These are phyloP conservation scores for Xyliphius kryptos DNA, from an alignment of 2,113 vertebrate species.

Conservation along the genomic window DNA sequence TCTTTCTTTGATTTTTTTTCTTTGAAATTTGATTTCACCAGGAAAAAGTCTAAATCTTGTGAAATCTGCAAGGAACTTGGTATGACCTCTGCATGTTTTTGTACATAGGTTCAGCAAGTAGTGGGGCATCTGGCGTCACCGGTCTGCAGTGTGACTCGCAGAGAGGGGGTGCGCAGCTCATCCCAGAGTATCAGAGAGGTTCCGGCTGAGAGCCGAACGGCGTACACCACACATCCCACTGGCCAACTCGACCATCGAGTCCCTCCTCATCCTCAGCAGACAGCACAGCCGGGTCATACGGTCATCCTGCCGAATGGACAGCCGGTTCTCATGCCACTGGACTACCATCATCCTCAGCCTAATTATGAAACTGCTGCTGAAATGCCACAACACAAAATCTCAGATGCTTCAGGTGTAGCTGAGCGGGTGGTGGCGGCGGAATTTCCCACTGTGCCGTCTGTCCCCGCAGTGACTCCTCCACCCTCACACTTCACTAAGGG, in stretches of 20 bases:
- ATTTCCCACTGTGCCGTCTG: slow-evolving; percentile 28
- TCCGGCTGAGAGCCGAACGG: too few relatives aligned
- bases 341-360: slow-evolving; percentile 53
- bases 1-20: too few relatives aligned
- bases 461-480: too few relatives aligned
- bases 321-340: slow-evolving; percentile 67
- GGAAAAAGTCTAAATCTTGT: too few relatives aligned
- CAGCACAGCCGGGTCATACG: slow-evolving; percentile 70
- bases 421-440: slow-evolving; percentile 57
- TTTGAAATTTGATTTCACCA: too few relatives aligned
- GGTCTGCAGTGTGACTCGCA: slow-evolving; percentile 63
- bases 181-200: slow-evolving; percentile 74
- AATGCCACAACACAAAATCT: slow-evolving; percentile 61
- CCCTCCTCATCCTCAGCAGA: slow-evolving; percentile 55
- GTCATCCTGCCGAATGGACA: slow-evolving; percentile 86
- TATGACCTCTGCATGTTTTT: too few relatives aligned
- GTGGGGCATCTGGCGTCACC: slow-evolving; percentile 80
- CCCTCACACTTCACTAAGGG: slow-evolving; percentile 98
- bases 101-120: slow-evolving; percentile 81
- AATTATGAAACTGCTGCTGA: slow-evolving; percentile 48
- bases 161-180: slow-evolving; percentile 76
- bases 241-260: slow-evolving; percentile 53
- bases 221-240: slow-evolving; percentile 40
- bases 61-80: too few relatives aligned
- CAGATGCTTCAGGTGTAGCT: slow-evolving; percentile 55